Evolutionary conservation across 2,113 vertebrate genomes (phyloP).

Genomic region (Oceanites oceanicus): DNA sequence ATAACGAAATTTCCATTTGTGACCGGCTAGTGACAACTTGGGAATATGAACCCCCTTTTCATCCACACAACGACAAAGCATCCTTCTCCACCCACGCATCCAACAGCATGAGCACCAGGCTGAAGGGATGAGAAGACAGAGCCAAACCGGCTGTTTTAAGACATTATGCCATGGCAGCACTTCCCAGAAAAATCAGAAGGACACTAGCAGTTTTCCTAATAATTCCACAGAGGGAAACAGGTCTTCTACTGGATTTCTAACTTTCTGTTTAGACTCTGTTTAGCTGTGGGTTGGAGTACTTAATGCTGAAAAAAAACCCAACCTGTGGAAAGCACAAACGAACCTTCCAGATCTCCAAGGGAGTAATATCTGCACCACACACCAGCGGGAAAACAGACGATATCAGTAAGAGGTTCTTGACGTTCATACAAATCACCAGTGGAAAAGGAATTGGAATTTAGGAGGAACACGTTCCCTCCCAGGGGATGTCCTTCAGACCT

Average conservation of each 20-base stretch:
- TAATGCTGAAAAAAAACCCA: background rate
- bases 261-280: background rate
- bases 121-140: background rate
- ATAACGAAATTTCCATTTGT: background rate
- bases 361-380: background rate
- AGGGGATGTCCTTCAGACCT: background rate
- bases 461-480: background rate
- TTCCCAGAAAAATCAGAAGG: background rate
- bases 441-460: background rate
- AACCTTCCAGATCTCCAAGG: background rate
- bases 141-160: accelerated
- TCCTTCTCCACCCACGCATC: background rate
- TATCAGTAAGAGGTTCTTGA: background rate
- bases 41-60: background rate
- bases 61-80: accelerated
- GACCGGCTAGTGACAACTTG: background rate
- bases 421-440: background rate
- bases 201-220: background rate
- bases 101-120: accelerated
- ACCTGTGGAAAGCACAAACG: background rate
- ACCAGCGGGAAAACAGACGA: background rate
- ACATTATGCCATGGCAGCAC: background rate
- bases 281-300: background rate
- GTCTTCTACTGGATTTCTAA: background rate
- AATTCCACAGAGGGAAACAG: background rate